Evolutionary conservation across 2,888 invertebrate genomes (phyloP).

Genomic region (Leptopterna dolabrata): DNA sequence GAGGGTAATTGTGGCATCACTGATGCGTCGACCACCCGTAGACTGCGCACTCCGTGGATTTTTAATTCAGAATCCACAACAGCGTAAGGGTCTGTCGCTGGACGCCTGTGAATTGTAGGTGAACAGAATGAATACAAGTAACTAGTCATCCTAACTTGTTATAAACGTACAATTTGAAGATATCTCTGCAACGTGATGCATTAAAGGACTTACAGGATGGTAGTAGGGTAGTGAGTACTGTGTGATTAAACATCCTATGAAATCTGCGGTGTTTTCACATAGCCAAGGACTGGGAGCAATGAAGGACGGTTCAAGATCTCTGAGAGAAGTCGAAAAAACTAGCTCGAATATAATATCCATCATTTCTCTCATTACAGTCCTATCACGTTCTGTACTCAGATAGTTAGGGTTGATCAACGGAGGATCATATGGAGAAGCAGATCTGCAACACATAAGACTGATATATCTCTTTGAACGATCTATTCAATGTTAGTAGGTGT

Average conservation of each 20-base stretch:
- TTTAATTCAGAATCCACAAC: constrained; percentile 12
- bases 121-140: background rate
- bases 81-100: background rate
- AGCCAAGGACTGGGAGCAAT: background rate
- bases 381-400: background rate
- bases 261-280: background rate
- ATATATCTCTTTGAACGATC: too few species aligned
- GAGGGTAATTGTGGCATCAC: background rate
- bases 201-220: constrained; percentile 33
- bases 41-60: background rate
- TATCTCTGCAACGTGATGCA: too few species aligned
- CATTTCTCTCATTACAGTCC: background rate
- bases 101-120: background rate
- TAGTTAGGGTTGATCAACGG: constrained; percentile 23
- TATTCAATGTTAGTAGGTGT: too few species aligned
- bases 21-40: constrained; percentile 19
- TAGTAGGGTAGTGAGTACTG: background rate
- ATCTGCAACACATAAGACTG: background rate
- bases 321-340: background rate
- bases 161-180: too few species aligned
- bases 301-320: background rate
- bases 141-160: background rate
- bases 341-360: background rate
- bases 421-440: background rate
- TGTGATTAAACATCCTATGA: background rate